Evolutionary conservation across 2,797 vertebrate genomes (phyloP).

Genomic region (Xiphorhynchus erythropygius): DNA sequence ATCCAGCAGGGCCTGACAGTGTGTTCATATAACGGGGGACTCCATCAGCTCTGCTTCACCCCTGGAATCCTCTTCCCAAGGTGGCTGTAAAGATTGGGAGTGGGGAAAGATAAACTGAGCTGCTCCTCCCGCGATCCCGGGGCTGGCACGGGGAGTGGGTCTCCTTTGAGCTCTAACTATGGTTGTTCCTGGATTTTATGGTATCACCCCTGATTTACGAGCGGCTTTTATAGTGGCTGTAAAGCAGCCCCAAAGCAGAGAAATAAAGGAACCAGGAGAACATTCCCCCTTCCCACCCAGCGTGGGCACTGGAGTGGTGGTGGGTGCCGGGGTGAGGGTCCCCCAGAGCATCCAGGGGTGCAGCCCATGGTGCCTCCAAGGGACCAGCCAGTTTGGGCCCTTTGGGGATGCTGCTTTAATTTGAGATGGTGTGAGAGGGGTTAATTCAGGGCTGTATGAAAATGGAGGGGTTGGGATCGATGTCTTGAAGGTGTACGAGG

Average conservation of each 20-base stretch:
- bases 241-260: slow-evolving; percentile 69
- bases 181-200: slow-evolving; percentile 40
- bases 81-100: not conserved
- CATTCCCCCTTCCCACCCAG: not conserved
- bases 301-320: accelerated
- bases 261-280: slow-evolving; percentile 37
- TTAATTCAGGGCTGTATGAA: not conserved
- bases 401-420: accelerated
- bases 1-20: not conserved
- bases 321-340: not conserved
- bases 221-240: slow-evolving; percentile 61
- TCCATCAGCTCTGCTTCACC: not conserved
- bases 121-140: not conserved
- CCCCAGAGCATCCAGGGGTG: not conserved
- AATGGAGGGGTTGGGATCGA: not conserved
- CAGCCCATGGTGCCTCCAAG: accelerated
- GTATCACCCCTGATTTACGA: slow-evolving; percentile 54
- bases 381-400: not conserved
- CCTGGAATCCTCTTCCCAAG: not conserved
- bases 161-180: not conserved
- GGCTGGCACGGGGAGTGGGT: not conserved
- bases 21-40: not conserved
- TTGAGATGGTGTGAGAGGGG: accelerated
- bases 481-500: accelerated
- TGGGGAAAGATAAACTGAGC: not conserved